A percentile compares a stretch with the other conserved stretches of the same genome.
These are phyloP conservation scores for Eupeodes corollae DNA, from an alignment of 1,140 invertebrate genomes.

Conservation along the genomic window DNA sequence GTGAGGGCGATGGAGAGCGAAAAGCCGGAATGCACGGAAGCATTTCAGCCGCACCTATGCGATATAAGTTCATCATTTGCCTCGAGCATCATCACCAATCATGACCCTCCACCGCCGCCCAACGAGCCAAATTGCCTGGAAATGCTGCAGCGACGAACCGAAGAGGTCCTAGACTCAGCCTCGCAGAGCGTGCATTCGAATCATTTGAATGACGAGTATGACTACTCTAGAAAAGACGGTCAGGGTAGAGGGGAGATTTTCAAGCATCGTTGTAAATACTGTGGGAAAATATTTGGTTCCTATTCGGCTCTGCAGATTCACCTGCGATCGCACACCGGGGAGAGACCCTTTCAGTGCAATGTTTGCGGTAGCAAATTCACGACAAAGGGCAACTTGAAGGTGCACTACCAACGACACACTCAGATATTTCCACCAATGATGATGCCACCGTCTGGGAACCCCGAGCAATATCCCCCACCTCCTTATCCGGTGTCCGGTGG, in stretches of 20 bases:
- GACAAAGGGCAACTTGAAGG: constrained; percentile 94
- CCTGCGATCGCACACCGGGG: constrained; percentile 90
- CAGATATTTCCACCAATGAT: constrained; percentile 66
- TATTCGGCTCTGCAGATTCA: constrained; percentile 92
- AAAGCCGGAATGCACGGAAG: not conserved
- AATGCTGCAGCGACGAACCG: constrained; percentile 79
- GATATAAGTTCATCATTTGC: constrained; percentile 56
- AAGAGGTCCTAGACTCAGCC: constrained; percentile 83
- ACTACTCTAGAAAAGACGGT: constrained; percentile 44
- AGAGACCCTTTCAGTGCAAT: constrained; percentile 96
- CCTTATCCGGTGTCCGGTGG: not conserved
- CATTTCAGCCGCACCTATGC: constrained; percentile 10
- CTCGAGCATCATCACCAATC: constrained; percentile 76
- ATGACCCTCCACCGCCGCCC: constrained; percentile 54
- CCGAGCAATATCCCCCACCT: constrained; percentile 6
- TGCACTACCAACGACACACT: constrained; percentile 92
- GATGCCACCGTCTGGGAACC: constrained; percentile 41
- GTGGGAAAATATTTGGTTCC: constrained; percentile 95
- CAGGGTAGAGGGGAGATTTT: constrained; percentile 69
- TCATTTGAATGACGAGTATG: constrained; percentile 75
- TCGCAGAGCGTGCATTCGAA: constrained; percentile 78
- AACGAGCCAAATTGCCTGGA: constrained; percentile 77
- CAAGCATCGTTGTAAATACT: constrained; percentile 94
- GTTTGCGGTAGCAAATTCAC: constrained; percentile 96
- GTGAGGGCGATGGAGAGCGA: constrained; percentile 17